phyloP scores from a whole-genome alignment of 2,797 vertebrate genomes.

The Buphagus erythrorhynchus region DNA sequence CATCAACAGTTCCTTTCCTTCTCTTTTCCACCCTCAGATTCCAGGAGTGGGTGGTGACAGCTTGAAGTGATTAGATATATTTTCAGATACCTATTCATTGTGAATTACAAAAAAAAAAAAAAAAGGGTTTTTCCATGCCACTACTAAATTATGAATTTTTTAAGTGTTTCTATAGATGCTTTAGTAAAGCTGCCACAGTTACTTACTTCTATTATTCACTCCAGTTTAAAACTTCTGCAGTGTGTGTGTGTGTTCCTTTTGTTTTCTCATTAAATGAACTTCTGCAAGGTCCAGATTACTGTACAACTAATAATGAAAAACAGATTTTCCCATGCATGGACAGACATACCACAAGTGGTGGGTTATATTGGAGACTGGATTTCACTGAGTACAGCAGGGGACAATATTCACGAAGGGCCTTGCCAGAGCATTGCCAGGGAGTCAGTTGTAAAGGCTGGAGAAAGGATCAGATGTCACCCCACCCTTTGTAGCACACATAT shows the following conservation, averaged over 20 bases:
- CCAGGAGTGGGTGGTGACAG: constrained; percentile 65
- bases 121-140: not conserved
- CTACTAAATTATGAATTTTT: not conserved
- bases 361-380: not conserved
- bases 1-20: constrained; percentile 35
- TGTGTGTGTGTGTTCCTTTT: not conserved
- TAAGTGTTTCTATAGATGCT: not conserved
- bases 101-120: not conserved
- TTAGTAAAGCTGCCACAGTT: not conserved
- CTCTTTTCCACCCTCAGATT: constrained; percentile 43
- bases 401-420: not conserved
- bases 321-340: not conserved
- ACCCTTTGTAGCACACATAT: rapidly evolving
- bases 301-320: not conserved
- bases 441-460: not conserved
- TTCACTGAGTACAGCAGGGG: not conserved
- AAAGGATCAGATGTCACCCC: not conserved
- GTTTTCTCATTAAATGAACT: not conserved
- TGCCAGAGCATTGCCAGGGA: not conserved
- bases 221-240: not conserved
- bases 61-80: constrained; percentile 32
- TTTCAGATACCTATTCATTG: constrained; percentile 53
- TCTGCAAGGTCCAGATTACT: not conserved
- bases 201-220: not conserved
- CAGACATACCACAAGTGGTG: not conserved